phyloP scores from a whole-genome alignment of 1,140 invertebrate species.

The Aleiodes sp. region DNA sequence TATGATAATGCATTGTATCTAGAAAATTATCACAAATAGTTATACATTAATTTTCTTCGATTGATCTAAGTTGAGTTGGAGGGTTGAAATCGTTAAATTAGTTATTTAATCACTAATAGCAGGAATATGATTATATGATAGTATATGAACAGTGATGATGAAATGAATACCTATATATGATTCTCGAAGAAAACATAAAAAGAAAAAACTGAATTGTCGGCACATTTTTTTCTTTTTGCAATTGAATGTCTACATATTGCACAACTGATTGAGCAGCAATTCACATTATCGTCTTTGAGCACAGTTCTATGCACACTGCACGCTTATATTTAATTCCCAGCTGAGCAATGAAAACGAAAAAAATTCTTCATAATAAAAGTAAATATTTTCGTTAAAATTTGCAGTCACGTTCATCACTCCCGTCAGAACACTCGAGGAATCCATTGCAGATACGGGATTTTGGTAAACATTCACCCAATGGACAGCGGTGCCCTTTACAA shows the following conservation, averaged over 20 bases:
- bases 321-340: neutral
- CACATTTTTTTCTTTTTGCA: too few species aligned
- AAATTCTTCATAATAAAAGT: neutral
- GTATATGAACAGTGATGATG: neutral
- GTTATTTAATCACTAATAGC: neutral
- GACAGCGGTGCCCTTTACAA: slow-evolving; percentile 78
- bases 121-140: neutral
- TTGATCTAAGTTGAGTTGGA: neutral
- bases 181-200: neutral
- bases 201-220: too few species aligned
- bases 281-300: neutral
- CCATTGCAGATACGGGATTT: slow-evolving; percentile 78
- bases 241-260: slow-evolving; percentile 22
- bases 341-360: neutral
- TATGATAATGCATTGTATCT: too few species aligned
- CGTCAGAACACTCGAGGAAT: slow-evolving; percentile 79
- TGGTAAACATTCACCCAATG: slow-evolving; percentile 78
- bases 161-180: slow-evolving; percentile 12
- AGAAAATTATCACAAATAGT: slow-evolving; percentile 10
- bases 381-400: slow-evolving; percentile 10
- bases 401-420: slow-evolving; percentile 73
- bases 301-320: neutral
- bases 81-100: neutral
- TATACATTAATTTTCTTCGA: neutral
- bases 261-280: slow-evolving; percentile 1